These are phyloP conservation scores for Netelia fuscicornis DNA, from an alignment of 2,888 invertebrate species.

Conservation along the genomic window DNA sequence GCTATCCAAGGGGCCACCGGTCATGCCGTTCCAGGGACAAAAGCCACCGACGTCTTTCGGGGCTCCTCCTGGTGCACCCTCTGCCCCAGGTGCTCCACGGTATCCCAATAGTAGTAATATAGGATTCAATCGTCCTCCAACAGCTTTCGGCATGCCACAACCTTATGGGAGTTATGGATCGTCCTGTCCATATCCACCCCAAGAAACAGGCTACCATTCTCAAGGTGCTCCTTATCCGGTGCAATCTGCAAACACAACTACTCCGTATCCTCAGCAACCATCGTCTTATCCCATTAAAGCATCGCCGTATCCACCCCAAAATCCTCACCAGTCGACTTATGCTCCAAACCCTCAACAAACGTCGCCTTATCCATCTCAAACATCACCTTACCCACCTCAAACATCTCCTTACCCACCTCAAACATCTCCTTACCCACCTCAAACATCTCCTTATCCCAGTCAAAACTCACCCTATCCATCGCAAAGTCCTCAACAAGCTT, in stretches of 20 bases:
- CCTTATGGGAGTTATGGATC: conserved; percentile 70
- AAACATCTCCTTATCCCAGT: conserved; percentile 59
- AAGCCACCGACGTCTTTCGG: conserved; percentile 82
- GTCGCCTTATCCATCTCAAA: conserved; percentile 63
- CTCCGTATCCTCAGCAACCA: conserved; percentile 80
- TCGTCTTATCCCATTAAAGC: conserved; percentile 73
- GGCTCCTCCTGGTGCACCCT: conserved; percentile 81
- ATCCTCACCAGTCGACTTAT: conserved; percentile 52
- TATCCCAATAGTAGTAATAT: conserved; percentile 69
- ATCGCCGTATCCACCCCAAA: conserved; percentile 73
- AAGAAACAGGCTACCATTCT: conserved; percentile 18
- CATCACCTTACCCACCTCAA: conserved; percentile 67
- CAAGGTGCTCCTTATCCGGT: conserved; percentile 44
- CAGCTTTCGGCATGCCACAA: conserved; percentile 81
- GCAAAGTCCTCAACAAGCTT: conserved; percentile 54
- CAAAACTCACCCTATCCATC: conserved; percentile 69
- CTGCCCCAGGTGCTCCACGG: conserved; percentile 78
- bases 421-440: conserved; percentile 29
- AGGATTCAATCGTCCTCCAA: conserved; percentile 76
- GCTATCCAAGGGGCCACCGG: conserved; percentile 80
- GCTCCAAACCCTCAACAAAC: conserved; percentile 56
- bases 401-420: conserved; percentile 28
- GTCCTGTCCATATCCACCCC: conserved; percentile 45
- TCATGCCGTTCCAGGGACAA: conserved; percentile 78
- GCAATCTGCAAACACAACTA: conserved; percentile 51